Base-by-base conservation (phyloP, 2,888 invertebrate species). In the Formica aserva region DNA sequence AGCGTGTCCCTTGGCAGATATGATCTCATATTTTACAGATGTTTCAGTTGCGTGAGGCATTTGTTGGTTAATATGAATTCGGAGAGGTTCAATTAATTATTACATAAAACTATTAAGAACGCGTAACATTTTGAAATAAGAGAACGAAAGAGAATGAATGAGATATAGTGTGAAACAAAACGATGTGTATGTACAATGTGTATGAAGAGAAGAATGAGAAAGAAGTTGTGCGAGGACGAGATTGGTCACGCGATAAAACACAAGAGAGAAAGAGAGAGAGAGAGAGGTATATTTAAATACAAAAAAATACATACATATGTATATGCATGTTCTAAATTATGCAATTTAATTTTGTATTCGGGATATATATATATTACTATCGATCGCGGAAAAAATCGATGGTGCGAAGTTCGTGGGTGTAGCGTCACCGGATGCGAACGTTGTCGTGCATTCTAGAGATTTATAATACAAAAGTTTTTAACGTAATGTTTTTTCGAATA, bases 1-100 rank as follows among this genome's bases (percentile, higher is more conserved):
- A 82, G 86, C 86, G 82, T 82, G 85, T 86, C 84, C 85, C 84
- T 88, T 87, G 88, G 85, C 82, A 87, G 85, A 88, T 84, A 91
- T 92, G 92, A 92, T 92, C 92, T 92, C 92, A 91, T 90, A 88
- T 76, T 82, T 87, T 89, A 87, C 85, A 86, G 77, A 90, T 78
- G 82, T 86, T 85, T 85, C 84, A 84, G 80, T 87, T 85, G 86
- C 86, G 87, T 83, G 72, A 85, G 83, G 71, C 83, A 86, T 83
- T 91, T 90, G 86, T 87, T 89, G 87, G 80, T 85, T 88, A 84
- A 89, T 86, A 81, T 69, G 57, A 84, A 66, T 74, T 80, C 52
- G 76, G 13, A 62, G 55, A 63, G 26, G 69, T 81, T 83, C 77
- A 76, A 83, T 72, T 77, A 82, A 84, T 60, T 84, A 83, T 45